A percentile compares a stretch with the other conserved stretches of the same genome.
Evolutionary conservation across 2,888 invertebrate species (phyloP).

Genomic region (Rhimphoctona megacephalus): DNA sequence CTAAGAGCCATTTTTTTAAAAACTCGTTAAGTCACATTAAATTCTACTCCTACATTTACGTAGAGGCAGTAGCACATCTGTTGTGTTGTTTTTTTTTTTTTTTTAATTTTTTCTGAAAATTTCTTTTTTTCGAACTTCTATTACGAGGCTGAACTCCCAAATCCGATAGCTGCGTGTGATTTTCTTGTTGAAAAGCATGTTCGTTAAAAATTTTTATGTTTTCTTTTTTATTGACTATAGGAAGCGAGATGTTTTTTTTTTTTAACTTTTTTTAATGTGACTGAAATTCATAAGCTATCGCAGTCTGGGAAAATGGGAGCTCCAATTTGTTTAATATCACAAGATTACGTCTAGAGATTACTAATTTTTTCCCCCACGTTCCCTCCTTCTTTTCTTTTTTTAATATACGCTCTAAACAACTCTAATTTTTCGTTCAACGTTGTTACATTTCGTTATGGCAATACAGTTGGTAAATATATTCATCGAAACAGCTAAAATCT

Average conservation of each 20-base stretch:
- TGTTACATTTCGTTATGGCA: slow-evolving; percentile 55
- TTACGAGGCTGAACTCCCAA: slow-evolving; percentile 53
- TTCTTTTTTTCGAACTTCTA: slow-evolving; percentile 40
- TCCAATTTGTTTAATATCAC: slow-evolving; percentile 80
- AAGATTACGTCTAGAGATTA: slow-evolving; percentile 78
- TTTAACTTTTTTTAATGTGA: slow-evolving; percentile 20
- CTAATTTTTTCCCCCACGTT: slow-evolving; percentile 30
- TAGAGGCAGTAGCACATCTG: slow-evolving; percentile 81
- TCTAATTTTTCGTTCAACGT: slow-evolving; percentile 60
- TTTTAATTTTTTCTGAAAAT: slow-evolving; percentile 58
- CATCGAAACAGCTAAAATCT: slow-evolving; percentile 65
- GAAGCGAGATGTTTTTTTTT: slow-evolving; percentile 15
- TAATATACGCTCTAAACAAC: slow-evolving; percentile 72
- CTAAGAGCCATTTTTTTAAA: slow-evolving; percentile 17
- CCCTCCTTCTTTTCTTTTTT: neutral
- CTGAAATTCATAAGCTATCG: slow-evolving; percentile 28
- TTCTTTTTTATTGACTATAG: slow-evolving; percentile 48
- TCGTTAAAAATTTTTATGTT: slow-evolving; percentile 19
- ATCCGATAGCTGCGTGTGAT: slow-evolving; percentile 44
- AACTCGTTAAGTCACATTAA: slow-evolving; percentile 72
- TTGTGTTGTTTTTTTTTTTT: slow-evolving; percentile 70
- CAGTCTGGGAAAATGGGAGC: slow-evolving; percentile 73
- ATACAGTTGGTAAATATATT: slow-evolving; percentile 66
- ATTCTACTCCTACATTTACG: slow-evolving; percentile 76
- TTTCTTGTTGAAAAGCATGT: slow-evolving; percentile 7